phyloP scores from a whole-genome alignment of 2,797 vertebrate genomes.

The Cyprinodon diabolis region DNA sequence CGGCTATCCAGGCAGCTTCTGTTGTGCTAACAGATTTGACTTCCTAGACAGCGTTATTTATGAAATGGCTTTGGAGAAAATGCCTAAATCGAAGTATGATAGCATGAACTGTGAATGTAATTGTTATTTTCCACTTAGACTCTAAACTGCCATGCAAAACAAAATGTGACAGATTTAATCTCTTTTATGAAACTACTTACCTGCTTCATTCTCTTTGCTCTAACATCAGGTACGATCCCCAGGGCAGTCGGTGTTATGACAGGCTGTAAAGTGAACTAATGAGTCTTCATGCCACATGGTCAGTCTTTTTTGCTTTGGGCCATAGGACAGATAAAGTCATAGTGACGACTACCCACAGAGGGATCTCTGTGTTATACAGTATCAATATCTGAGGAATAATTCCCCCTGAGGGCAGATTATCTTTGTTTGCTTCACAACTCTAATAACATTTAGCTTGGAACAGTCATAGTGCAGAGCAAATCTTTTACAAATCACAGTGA shows the following conservation, averaged over 20 bases:
- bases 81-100: conserved; percentile 23
- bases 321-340: conserved; percentile 50
- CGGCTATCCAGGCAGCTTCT: conserved; percentile 6
- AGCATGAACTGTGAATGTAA: conserved; percentile 14
- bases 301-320: conserved; percentile 28
- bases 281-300: conserved; percentile 48
- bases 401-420: conserved; percentile 37
- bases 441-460: conserved; percentile 9
- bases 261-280: conserved; percentile 49
- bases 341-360: conserved; percentile 20
- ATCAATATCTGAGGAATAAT: conserved; percentile 45
- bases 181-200: conserved; percentile 44
- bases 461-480: not conserved
- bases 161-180: conserved; percentile 44
- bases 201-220: conserved; percentile 20
- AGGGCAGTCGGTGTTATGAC: conserved; percentile 35
- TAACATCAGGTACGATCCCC: conserved; percentile 21
- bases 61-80: conserved; percentile 15
- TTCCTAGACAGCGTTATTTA: conserved; percentile 27
- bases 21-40: conserved; percentile 6
- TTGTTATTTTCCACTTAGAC: conserved; percentile 22
- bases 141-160: conserved; percentile 37
- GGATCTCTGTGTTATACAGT: conserved; percentile 40
- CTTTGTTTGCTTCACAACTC: conserved; percentile 9
- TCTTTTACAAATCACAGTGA: conserved; percentile 9